Evolutionary conservation across 2,888 invertebrate species (phyloP), one percentile per base, ranked within the genome.

Genomic region (Mythimna pallens): DNA sequence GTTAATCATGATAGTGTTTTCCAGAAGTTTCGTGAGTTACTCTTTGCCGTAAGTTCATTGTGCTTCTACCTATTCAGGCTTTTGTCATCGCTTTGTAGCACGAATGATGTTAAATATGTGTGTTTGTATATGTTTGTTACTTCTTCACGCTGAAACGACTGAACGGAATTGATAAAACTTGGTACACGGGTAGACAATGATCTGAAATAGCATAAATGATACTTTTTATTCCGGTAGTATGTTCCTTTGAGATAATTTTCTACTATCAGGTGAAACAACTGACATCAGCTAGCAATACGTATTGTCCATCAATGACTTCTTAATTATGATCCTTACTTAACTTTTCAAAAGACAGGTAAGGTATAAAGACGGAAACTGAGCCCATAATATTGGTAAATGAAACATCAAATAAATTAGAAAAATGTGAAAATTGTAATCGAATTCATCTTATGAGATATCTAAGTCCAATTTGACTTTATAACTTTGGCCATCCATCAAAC

Each of bases 401-500:
- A 57, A 68, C 55, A 50, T 61, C 47, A 43, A 59, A 76, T 63
- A 63, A 66, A 61, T 81, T 64, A 34, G 76, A 14, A 61, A 66
- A 43, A 63, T 47, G 52, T 59, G 52, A 30, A 69, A 73, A 62
- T 57, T 47, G 20, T 58, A 63, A 52, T 70, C 50, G 25, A 70
- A 70, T 70, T 69, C 20, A n/a, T 65, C 61, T 75, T 59, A 54
- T 22, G 50, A 70, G 43, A 55, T 54, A 65, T 68, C 34, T 57
- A 57, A 76, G 50, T 62, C 67, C 59, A 84, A 68, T 78, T 70
- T 73, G 63, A 64, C 47, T 72, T 57, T 52, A 63, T 73, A 86
- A 86, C 78, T 83, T 76, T 72, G 59, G 68, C 63, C 76, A 86
- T 86, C 87, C 75, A 86, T 86, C 86, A 86, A 81, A 75, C 54